A percentile compares a stretch with the other conserved stretches of the same genome.
Evolutionary conservation across 2,888 invertebrate species (phyloP).

Genomic region (Thumatha senex): DNA sequence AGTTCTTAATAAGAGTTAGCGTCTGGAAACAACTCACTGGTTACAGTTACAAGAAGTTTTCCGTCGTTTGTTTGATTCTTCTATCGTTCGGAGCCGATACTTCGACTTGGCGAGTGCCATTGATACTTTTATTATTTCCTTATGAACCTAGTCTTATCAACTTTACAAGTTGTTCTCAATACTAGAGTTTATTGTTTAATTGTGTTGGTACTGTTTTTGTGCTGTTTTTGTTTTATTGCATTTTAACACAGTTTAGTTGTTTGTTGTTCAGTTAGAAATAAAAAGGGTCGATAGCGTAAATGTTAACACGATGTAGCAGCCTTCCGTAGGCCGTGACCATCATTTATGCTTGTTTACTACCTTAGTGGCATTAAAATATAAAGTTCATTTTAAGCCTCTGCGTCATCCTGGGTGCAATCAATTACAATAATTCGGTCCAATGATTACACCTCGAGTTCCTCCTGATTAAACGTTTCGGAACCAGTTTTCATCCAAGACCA

Average conservation of each 20-base stretch:
- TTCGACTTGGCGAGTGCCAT: conserved; percentile 49
- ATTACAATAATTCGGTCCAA: conserved; percentile 4
- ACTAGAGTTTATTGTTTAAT: conserved; percentile 51
- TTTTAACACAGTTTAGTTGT: too few relatives aligned
- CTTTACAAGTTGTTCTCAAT: conserved; percentile 47
- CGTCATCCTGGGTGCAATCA: not conserved
- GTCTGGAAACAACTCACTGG: conserved; percentile 44
- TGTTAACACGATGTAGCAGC: too few relatives aligned
- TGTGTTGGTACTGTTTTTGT: conserved; percentile 28
- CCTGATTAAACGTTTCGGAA: conserved; percentile 5
- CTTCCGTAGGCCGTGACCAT: too few relatives aligned
- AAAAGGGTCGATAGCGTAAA: too few relatives aligned
- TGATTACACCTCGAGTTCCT: conserved; percentile 11
- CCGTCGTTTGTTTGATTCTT: conserved; percentile 68
- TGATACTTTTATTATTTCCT: conserved; percentile 75
- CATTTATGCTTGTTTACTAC: too few relatives aligned
- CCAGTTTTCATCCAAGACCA: not conserved
- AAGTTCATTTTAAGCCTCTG: not conserved
- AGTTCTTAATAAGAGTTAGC: conserved; percentile 75
- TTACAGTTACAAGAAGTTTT: conserved; percentile 62
- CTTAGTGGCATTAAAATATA: too few relatives aligned
- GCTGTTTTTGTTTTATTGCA: conserved; percentile 3
- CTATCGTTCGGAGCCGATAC: conserved; percentile 54
- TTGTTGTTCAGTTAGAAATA: too few relatives aligned
- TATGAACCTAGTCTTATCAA: conserved; percentile 56